Evolutionary conservation across 2,113 vertebrate genomes (phyloP).

Genomic region (Tyrannus savana): DNA sequence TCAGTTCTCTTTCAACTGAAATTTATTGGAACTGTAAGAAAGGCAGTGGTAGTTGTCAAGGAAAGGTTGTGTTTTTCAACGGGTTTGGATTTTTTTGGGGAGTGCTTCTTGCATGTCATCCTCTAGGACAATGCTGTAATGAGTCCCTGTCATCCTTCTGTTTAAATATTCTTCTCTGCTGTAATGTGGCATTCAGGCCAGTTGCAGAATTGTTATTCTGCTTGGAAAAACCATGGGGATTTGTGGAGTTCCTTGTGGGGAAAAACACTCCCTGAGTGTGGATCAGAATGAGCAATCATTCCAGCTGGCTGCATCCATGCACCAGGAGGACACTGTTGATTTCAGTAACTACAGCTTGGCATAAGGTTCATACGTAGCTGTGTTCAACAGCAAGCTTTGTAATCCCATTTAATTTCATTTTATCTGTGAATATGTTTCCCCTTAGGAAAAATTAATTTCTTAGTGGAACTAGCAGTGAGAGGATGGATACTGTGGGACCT

Average conservation of each 20-base stretch:
- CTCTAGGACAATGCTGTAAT: background rate
- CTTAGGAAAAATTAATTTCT: background rate
- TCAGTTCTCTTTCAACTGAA: background rate
- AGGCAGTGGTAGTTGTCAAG: background rate
- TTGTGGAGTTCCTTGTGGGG: background rate
- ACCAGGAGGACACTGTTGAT: background rate
- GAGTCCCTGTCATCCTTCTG: background rate
- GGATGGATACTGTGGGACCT: background rate
- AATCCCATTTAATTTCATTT: background rate
- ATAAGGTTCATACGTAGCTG: background rate
- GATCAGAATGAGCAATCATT: slow-evolving; percentile 11
- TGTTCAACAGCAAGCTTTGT: background rate
- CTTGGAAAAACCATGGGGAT: background rate
- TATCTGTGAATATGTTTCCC: background rate
- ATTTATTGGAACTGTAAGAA: background rate
- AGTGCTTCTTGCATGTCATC: background rate
- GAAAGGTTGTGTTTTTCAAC: background rate
- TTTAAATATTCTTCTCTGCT: background rate
- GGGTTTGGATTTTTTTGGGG: background rate
- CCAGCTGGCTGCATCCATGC: background rate
- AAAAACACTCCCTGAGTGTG: background rate
- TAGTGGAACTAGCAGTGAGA: background rate
- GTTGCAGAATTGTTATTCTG: slow-evolving; percentile 1
- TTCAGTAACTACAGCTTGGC: background rate
- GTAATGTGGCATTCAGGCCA: background rate